A percentile compares a stretch with the other conserved stretches of the same genome.
Conservation (phyloP, 1,140 invertebrate genomes). For the Geopemphigus sp. region DNA sequence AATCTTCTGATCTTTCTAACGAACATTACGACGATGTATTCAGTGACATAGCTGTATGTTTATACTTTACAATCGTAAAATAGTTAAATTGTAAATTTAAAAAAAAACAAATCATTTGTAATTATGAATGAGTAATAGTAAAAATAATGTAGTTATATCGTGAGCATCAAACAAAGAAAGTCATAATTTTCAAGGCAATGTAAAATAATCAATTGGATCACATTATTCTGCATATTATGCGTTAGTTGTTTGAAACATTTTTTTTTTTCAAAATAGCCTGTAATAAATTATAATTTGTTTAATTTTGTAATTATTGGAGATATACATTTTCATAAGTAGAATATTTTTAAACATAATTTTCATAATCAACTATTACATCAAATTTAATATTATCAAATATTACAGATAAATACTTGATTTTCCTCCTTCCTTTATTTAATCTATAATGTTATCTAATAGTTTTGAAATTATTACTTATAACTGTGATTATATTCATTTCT, state of each 20-base stretch:
- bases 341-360: too few relatives aligned
- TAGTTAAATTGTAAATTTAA: background rate
- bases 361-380: too few relatives aligned
- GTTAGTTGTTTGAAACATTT: background rate
- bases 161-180: background rate
- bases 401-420: too few relatives aligned
- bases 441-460: too few relatives aligned
- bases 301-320: too few relatives aligned
- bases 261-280: background rate
- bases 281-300: too few relatives aligned
- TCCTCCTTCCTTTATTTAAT: too few relatives aligned
- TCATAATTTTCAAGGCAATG: background rate
- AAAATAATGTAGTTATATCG: background rate
- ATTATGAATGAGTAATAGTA: background rate
- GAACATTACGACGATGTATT: background rate
- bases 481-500: background rate
- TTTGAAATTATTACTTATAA: too few relatives aligned
- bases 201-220: background rate
- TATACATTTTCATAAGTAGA: too few relatives aligned
- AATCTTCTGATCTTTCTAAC: background rate
- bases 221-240: background rate
- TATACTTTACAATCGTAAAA: background rate
- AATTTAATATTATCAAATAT: too few relatives aligned
- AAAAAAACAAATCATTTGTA: background rate
- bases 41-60: slow-evolving; percentile 23